Percentiles rank a stretch among this genome's conserved stretches.
phyloP scores from a whole-genome alignment of 1,140 invertebrate species.

The Aethina tumida region DNA sequence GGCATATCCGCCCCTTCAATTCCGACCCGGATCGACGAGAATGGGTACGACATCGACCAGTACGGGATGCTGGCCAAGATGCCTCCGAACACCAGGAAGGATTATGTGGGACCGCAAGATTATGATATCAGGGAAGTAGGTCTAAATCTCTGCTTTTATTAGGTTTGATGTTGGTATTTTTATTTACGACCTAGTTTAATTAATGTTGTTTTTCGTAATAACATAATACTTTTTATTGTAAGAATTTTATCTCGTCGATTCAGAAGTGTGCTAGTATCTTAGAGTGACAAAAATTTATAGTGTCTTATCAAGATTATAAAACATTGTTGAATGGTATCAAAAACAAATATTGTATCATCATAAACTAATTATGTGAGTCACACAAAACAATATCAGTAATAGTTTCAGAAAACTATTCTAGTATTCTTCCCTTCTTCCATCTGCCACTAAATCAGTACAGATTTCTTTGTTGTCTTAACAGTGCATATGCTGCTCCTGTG shows the following conservation, averaged over 20 bases:
- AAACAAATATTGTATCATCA: no score
- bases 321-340: no score
- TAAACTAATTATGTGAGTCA: no score
- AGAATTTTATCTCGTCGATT: background rate
- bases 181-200: background rate
- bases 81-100: constrained; percentile 10
- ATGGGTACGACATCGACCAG: constrained; percentile 24
- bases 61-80: constrained; percentile 17
- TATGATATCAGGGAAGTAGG: constrained; percentile 18
- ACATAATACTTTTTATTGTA: background rate
- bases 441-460: background rate
- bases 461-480: constrained; percentile 1
- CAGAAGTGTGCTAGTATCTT: background rate
- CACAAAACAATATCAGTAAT: background rate
- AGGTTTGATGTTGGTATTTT: background rate
- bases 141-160: constrained; percentile 1
- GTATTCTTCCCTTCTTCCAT: background rate
- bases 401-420: no score
- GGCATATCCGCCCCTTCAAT: constrained; percentile 21
- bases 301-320: background rate
- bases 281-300: background rate
- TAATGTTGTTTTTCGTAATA: background rate
- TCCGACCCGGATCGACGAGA: constrained; percentile 22
- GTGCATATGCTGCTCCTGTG: background rate
- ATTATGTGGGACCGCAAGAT: constrained; percentile 16